Base-by-base conservation (phyloP, 2,888 invertebrate genomes). In the Euzetes globulus region DNA sequence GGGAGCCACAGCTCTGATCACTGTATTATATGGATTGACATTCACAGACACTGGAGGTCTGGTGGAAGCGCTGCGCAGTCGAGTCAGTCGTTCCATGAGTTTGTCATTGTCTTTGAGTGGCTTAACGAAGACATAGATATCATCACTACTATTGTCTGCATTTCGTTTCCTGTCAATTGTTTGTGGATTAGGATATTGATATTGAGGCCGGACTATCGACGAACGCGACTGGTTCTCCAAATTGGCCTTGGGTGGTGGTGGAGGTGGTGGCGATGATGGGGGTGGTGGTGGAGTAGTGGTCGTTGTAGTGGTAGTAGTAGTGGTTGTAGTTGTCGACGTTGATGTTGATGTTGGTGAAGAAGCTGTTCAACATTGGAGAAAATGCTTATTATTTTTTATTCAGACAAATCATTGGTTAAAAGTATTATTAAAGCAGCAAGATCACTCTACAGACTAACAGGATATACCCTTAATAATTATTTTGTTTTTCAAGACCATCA, bases 61-160 rank as follows among this genome's bases (percentile, higher is more conserved):
- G 22, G 70, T 9, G 2, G 15, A n/a, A 22, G 68, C 7, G 13
- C 7, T 41, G 6, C 70, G 25, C 11, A 70, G 70, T 70, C 70
- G 3, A 1, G 70, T 25, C 6, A 70, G 6, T 25, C 70, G 41
- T 47, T 70, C 70, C 13, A 70, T 47, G 3, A 70, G 41, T 70
- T 47, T 70, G 22, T 70, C 47, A 47, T 45, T 25, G 25, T 70
- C 70, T 70, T 70, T 70, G 22, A 70, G 70, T 25, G 70, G 70
- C 25, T 70, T 70, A 15, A 70, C 70, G 22, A 70, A 70, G 1
- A 70, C 70, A 22, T 70, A 70, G 41, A 70, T 25, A 47, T 70
- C 47, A 17, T 70, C 70, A 25, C 7, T 25, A 47, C 37, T 45
- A 25, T 41, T 45, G 27, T 17, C 13, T 4, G 45, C 25, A 1